Evolutionary conservation across 2,113 vertebrate genomes (phyloP).

Genomic region (Ophthalmolycus amberensis): DNA sequence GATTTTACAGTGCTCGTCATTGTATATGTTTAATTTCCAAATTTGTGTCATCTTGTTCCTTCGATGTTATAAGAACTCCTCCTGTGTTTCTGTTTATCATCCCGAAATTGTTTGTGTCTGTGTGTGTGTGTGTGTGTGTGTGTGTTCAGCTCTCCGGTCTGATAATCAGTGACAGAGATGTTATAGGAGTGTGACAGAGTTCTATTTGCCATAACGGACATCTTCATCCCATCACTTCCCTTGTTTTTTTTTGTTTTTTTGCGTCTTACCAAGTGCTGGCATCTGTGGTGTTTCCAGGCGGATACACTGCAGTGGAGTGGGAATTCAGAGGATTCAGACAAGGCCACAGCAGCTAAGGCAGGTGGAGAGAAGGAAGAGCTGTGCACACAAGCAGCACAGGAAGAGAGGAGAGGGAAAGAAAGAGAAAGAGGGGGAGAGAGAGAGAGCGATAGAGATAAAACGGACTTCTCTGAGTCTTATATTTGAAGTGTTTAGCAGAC

Average conservation of each 20-base stretch:
- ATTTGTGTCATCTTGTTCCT: constrained; percentile 12
- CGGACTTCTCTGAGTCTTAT: constrained; percentile 32
- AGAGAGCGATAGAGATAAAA: neutral
- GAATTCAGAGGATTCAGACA: constrained; percentile 83
- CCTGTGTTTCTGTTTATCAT: constrained; percentile 28
- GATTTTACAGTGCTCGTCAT: neutral
- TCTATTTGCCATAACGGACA: constrained; percentile 84
- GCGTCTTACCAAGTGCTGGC: constrained; percentile 75
- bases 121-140: constrained; percentile 34
- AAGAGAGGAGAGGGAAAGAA: constrained; percentile 38
- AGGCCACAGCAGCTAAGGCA: constrained; percentile 77
- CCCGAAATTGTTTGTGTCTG: constrained; percentile 17
- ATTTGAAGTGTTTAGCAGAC: constrained; percentile 69
- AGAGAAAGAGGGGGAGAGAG: constrained; percentile 2
- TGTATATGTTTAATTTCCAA: constrained; percentile 15
- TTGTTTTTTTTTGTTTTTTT: constrained; percentile 62
- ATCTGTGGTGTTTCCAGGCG: constrained; percentile 85
- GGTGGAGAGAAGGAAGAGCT: constrained; percentile 74
- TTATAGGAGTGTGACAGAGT: constrained; percentile 79
- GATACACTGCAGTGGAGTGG: constrained; percentile 82
- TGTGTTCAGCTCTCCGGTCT: constrained; percentile 59
- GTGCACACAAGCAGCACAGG: constrained; percentile 52
- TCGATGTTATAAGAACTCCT: constrained; percentile 36
- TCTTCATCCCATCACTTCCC: constrained; percentile 82
- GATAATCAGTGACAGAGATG: constrained; percentile 81